Evolutionary conservation across 92 coral and sea anemone genomes (phyloP).

Genomic region (Epizoanthus fatuus): DNA sequence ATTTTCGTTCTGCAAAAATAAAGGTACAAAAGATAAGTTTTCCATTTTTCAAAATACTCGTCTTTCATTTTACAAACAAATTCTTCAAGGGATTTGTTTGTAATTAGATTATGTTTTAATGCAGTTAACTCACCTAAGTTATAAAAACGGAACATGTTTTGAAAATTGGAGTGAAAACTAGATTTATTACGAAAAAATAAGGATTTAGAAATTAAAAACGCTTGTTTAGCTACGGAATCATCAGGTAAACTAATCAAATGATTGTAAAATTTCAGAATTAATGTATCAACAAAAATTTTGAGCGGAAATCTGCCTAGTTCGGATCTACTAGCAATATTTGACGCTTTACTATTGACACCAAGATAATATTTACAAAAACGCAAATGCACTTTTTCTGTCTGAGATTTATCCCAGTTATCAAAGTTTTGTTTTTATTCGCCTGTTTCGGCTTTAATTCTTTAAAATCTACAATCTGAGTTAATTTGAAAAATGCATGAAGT

Average conservation of each 20-base stretch:
- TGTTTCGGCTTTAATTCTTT: constrained; percentile 3
- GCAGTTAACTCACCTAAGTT: not conserved
- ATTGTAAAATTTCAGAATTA: constrained; percentile 18
- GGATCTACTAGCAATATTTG: constrained; percentile 52
- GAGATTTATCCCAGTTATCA: constrained; percentile 53
- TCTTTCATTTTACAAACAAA: not conserved
- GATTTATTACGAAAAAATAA: not conserved
- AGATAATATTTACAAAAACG: constrained; percentile 51
- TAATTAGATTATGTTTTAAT: not conserved
- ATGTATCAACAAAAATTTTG: constrained; percentile 28
- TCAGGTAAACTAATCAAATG: constrained; percentile 36
- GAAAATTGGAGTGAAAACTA: not conserved
- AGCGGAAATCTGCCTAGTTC: constrained; percentile 63
- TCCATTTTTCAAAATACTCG: constrained; percentile 23
- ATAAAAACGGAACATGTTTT: not conserved
- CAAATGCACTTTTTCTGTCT: constrained; percentile 50
- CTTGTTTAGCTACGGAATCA: constrained; percentile 37
- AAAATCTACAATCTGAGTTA: not conserved
- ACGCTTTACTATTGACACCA: constrained; percentile 59
- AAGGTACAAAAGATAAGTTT: not conserved
- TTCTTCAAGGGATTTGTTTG: not conserved
- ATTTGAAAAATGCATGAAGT: not conserved
- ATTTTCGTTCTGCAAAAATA: too few relatives aligned
- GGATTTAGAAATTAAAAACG: constrained; percentile 12
- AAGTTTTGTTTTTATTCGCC: constrained; percentile 28